Evolutionary conservation across 2,888 invertebrate species (phyloP).

Genomic region (Sylvicola cinctus): DNA sequence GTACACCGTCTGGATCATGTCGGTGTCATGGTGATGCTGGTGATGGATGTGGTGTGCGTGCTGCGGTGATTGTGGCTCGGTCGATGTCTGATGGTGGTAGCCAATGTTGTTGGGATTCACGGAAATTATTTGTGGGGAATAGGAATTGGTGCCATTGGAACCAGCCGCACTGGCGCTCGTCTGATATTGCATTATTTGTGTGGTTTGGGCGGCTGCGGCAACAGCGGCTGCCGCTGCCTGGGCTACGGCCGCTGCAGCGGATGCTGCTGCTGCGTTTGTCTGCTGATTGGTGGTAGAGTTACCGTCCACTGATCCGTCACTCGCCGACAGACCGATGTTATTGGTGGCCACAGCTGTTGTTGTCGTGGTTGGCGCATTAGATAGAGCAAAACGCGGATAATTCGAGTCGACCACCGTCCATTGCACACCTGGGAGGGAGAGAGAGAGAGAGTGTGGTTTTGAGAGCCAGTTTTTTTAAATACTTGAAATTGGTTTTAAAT

Average conservation of each 20-base stretch:
- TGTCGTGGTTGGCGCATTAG: slow-evolving; percentile 18
- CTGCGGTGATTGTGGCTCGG: slow-evolving; percentile 26
- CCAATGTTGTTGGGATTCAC: slow-evolving; percentile 29
- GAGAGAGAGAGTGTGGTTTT: slow-evolving; percentile 22
- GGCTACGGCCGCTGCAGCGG: slow-evolving; percentile 6
- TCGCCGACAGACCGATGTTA: slow-evolving; percentile 22
- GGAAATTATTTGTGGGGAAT: slow-evolving; percentile 25
- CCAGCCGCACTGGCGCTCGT: neutral
- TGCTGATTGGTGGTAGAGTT: slow-evolving; percentile 7
- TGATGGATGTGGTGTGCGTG: neutral
- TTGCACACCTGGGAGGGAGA: slow-evolving; percentile 58
- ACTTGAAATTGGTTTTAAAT: too few relatives aligned
- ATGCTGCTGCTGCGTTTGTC: slow-evolving; percentile 8
- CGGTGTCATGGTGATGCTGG: slow-evolving; percentile 22
- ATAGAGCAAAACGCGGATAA: slow-evolving; percentile 50
- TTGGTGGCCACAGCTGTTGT: slow-evolving; percentile 18
- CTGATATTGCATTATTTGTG: slow-evolving; percentile 18
- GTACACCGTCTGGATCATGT: slow-evolving; percentile 28
- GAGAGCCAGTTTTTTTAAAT: slow-evolving; percentile 14
- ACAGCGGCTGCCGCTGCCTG: slow-evolving; percentile 3
- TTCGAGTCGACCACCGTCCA: slow-evolving; percentile 71
- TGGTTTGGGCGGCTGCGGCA: too few relatives aligned
- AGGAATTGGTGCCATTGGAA: slow-evolving; percentile 9
- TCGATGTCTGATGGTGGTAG: slow-evolving; percentile 29
- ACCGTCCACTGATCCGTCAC: slow-evolving; percentile 4